Evolutionary conservation across 2,113 vertebrate genomes (phyloP).

Genomic region (Periophthalmodon schlosseri): DNA sequence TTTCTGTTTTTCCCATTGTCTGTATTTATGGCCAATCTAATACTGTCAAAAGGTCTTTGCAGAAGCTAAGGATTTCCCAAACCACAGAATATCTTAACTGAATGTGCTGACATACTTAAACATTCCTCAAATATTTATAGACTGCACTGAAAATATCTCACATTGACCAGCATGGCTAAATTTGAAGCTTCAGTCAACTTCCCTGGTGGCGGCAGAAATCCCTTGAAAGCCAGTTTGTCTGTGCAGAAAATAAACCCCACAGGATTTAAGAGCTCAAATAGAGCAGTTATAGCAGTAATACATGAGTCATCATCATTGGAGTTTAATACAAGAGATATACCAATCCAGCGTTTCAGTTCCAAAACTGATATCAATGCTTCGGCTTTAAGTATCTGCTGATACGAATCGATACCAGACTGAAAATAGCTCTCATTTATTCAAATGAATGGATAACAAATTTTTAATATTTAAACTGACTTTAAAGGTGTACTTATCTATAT

Average conservation of each 20-base stretch:
- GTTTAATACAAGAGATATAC: slow-evolving; percentile 18
- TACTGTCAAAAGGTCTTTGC: slow-evolving; percentile 4
- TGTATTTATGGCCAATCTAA: slow-evolving; percentile 7
- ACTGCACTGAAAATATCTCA: slow-evolving; percentile 13
- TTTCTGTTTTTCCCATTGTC: slow-evolving; percentile 21
- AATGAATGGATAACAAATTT: too few species aligned
- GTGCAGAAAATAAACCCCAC: slow-evolving; percentile 28
- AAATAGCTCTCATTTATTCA: too few species aligned
- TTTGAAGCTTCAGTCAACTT: slow-evolving; percentile 21
- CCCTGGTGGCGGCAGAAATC: slow-evolving; percentile 26
- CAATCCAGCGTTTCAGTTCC: neutral
- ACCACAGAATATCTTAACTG: neutral
- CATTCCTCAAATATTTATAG: slow-evolving; percentile 15
- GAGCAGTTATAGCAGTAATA: slow-evolving; percentile 21
- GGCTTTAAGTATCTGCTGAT: neutral
- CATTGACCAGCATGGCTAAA: slow-evolving; percentile 12
- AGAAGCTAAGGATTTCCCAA: neutral
- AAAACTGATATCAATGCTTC: neutral
- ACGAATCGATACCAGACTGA: too few species aligned
- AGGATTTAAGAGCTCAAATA: slow-evolving; percentile 31
- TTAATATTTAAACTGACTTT: too few species aligned
- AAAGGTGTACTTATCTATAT: too few species aligned
- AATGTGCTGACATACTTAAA: slow-evolving; percentile 1
- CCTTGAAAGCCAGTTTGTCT: slow-evolving; percentile 46
- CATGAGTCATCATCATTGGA: slow-evolving; percentile 58